These are phyloP conservation scores for Piprites chloris DNA, from an alignment of 2,113 vertebrate genomes.

Conservation along the genomic window DNA sequence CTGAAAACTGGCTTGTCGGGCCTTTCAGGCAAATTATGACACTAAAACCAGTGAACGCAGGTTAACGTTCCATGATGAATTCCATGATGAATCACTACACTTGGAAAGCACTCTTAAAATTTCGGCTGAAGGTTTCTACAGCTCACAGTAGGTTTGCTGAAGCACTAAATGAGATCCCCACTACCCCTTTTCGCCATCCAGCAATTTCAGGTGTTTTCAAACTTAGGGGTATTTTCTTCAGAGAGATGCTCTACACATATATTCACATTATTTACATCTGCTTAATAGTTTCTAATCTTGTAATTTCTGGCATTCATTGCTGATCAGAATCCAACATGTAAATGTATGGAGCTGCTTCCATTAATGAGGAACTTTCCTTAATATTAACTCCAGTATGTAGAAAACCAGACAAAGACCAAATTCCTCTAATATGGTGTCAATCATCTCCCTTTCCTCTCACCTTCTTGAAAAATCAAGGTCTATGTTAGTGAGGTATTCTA, in stretches of 20 bases:
- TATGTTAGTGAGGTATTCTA: not conserved
- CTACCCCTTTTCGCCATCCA: not conserved
- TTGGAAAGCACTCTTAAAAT: not conserved
- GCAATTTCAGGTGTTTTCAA: not conserved
- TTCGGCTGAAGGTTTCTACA: not conserved
- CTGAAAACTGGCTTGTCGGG: not conserved
- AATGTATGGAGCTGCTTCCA: not conserved
- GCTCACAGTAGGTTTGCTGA: not conserved
- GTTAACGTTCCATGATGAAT: not conserved
- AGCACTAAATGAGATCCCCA: not conserved
- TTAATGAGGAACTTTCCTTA: not conserved
- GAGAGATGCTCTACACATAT: not conserved
- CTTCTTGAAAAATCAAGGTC: not conserved
- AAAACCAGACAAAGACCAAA: not conserved
- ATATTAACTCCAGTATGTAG: not conserved
- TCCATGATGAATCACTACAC: not conserved
- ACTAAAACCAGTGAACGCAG: not conserved
- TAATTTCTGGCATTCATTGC: not conserved
- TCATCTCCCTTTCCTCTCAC: not conserved
- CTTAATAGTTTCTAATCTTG: not conserved
- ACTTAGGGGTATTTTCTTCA: not conserved
- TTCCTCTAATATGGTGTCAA: not conserved
- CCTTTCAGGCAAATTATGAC: not conserved
- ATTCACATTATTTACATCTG: not conserved
- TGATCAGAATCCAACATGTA: not conserved